A percentile compares a stretch with the other conserved stretches of the same genome.
phyloP scores from a whole-genome alignment of 2,797 vertebrate genomes.

The Catharus ustulatus region DNA sequence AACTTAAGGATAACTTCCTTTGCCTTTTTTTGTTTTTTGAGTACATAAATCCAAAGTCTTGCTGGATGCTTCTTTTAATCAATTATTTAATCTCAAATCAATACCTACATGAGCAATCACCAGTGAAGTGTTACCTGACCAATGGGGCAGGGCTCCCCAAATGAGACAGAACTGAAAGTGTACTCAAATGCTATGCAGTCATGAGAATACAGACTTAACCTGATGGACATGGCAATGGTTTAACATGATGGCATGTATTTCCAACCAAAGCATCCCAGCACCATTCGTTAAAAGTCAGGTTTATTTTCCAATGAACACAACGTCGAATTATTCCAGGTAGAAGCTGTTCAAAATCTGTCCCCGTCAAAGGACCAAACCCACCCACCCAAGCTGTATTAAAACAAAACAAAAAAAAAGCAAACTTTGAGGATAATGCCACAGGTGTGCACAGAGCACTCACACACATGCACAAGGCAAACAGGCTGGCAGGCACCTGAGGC shows the following conservation, averaged over 20 bases:
- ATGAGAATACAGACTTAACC: conserved; percentile 62
- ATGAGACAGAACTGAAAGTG: conserved; percentile 58
- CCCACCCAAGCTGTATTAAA: conserved; percentile 16
- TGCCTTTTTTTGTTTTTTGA: neutral
- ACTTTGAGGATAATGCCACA: conserved; percentile 27
- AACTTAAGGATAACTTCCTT: conserved; percentile 18
- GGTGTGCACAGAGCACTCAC: neutral
- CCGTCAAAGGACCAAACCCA: conserved; percentile 12
- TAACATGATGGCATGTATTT: conserved; percentile 79
- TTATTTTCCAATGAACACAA: conserved; percentile 9
- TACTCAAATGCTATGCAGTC: conserved; percentile 35
- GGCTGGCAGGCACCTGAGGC: neutral
- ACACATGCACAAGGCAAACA: conserved; percentile 63
- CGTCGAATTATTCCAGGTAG: neutral
- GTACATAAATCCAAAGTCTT: conserved; percentile 44
- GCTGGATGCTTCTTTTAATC: conserved; percentile 61
- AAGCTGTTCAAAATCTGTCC: conserved; percentile 20
- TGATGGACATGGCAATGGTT: conserved; percentile 84
- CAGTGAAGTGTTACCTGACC: conserved; percentile 53
- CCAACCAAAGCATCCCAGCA: conserved; percentile 58
- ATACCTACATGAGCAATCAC: conserved; percentile 13
- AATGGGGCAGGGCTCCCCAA: conserved; percentile 18
- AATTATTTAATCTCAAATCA: conserved; percentile 63
- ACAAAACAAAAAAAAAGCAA: neutral
- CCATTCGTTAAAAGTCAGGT: conserved; percentile 10